Evolutionary conservation across 1,140 invertebrate genomes (phyloP), one percentile per base, ranked within the genome.

Genomic region (Zaprionus taronus): DNA sequence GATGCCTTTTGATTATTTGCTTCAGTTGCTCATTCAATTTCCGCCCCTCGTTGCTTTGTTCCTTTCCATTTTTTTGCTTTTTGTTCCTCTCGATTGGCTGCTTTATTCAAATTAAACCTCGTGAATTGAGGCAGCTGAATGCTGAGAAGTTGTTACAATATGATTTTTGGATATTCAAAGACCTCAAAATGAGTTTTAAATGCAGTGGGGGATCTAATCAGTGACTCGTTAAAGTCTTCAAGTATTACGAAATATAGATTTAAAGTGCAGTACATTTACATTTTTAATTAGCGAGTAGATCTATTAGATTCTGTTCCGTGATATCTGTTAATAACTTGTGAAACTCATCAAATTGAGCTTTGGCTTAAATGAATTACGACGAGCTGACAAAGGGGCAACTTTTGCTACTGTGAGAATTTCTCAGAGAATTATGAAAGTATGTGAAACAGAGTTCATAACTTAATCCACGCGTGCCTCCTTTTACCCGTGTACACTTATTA

Each of bases 1-100:
- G 77, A 55, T 56, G 63, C 36, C 74, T 76, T 81, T 87, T 83
- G 83, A 83, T 89, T 89, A 81, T 89, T 87, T 87, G 80, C 62
- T 73, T 89, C 84, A 83, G 71, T 87, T 83, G 78, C 74, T 87
- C 79, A 83, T 87, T 89, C 84, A 87, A 87, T 87, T 89, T 89
- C 78, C 84, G 84, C 65, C 62, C 73, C 53, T 83, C 70, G 55
- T 76, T 72, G 69, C 53, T 14, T 60, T 77, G 28, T 53, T 31
- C 56, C 36, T 3, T 15, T 15, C 14, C 14, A n/a, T 80, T 66
- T 63, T 81, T 71, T 67, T 79, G 53, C 20, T 26, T 9, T 44
- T 51, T 28, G 20, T 80, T 80, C 31, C 77, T 63, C 60, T 78
- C 80, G 77, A 87, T 87, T 87, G 84, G 71, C 74, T 69, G 80